Base-by-base conservation (phyloP, 2,888 invertebrate species). In the Pheosia tremula region DNA sequence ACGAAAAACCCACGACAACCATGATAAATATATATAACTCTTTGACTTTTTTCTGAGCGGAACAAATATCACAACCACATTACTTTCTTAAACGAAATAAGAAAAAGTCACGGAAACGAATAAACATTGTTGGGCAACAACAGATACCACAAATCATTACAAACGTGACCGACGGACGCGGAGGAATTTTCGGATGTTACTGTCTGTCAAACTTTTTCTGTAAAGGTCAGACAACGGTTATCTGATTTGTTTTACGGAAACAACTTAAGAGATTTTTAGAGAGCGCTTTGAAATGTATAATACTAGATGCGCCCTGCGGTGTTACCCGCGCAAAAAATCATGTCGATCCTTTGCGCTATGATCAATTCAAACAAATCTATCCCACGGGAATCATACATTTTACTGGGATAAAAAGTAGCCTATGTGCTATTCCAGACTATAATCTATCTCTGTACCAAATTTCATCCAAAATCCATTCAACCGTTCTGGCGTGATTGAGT, bases 161-260 rank as follows among this genome's bases (percentile, higher is more conserved):
- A 75, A 71, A 70, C 81, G 80, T 82, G 81, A 80, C 80, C 72
- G 47, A 66, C 55, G 63, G 66, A 75, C 82, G 80, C 79, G 77
- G 72, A 79, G 75, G 80, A 79, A 82, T 82, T 78, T 69, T 68
- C 55, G 52, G 60, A 60, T 56, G 58, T 54, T 72, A 69, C 60
- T 56, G 62, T 63, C 64, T 64, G 67, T 67, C 62, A 61, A 64
- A 41, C 68, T 73, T 71, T 65, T 68, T 64, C 55, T 64, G 56
- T 49, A 60, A 61, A 52, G 41, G 63, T 57, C 57, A 50, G 41
- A 47, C 60, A 59, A 61, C 59, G 57, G 60, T 59, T 49, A 47
- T 55, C 60, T 58, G 41, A 49, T 59, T 55, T 45, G 49, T 47
- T 59, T 61, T 60, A 47, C 37, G 50, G 39, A 24, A 58, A 47